phyloP scores from a whole-genome alignment of 2,888 invertebrate genomes.

The Melitaea athalia region DNA sequence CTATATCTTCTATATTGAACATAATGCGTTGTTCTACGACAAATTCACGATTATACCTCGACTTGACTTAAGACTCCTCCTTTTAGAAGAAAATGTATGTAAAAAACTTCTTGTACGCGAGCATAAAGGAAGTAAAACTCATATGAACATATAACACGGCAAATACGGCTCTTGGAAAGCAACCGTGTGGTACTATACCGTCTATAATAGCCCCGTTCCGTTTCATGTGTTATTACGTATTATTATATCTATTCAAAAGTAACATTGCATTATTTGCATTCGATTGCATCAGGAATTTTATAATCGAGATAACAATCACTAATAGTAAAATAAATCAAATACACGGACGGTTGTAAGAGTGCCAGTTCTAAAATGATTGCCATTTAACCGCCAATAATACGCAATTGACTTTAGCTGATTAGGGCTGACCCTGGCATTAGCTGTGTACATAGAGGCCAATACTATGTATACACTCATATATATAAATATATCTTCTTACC shows the following conservation, averaged over 20 bases:
- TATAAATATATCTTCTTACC: background rate
- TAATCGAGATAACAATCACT: slow-evolving; percentile 6
- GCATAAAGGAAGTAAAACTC: too few species aligned
- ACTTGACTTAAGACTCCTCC: too few species aligned
- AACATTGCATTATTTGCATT: background rate
- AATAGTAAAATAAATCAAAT: slow-evolving; percentile 20
- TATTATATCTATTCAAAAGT: background rate
- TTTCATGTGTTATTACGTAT: too few species aligned
- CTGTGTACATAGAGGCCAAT: slow-evolving; percentile 5
- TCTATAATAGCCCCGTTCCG: too few species aligned
- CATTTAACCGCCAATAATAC: slow-evolving; percentile 27
- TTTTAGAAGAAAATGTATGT: too few species aligned
- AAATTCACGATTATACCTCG: too few species aligned
- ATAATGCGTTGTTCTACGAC: too few species aligned
- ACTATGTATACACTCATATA: background rate
- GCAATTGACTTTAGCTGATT: slow-evolving; percentile 31
- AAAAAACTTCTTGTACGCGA: too few species aligned
- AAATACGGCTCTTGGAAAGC: too few species aligned
- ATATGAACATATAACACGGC: too few species aligned
- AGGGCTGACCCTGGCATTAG: slow-evolving; percentile 2
- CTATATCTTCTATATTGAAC: too few species aligned
- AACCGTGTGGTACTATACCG: too few species aligned
- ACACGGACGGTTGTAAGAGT: slow-evolving; percentile 8
- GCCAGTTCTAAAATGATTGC: slow-evolving; percentile 22
- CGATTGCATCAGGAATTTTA: background rate